These are phyloP conservation scores for Petrophora chlorosata DNA, from an alignment of 2,888 invertebrate species.

Conservation along the genomic window DNA sequence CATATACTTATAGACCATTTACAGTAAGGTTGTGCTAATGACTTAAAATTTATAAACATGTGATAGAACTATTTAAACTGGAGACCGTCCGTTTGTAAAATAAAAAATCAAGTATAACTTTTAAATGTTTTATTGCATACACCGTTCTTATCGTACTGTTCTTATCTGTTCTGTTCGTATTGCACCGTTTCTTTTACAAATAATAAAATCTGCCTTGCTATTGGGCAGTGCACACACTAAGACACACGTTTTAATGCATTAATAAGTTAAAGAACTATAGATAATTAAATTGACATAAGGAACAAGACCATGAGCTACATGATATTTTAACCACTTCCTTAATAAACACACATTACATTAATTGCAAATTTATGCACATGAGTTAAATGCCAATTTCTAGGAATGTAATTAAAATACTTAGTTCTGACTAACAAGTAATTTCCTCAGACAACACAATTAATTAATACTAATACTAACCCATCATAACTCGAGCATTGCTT, in stretches of 20 bases:
- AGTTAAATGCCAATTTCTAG: slow-evolving; percentile 3
- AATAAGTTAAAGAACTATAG: background rate
- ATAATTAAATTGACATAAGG: background rate
- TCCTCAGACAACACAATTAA: too few relatives aligned
- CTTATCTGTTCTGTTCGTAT: too few relatives aligned
- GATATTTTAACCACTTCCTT: background rate
- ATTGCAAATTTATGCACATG: background rate
- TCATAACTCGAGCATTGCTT: too few relatives aligned
- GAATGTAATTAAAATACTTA: slow-evolving; percentile 12
- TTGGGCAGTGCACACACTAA: slow-evolving; percentile 1
- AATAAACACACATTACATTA: background rate
- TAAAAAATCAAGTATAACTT: background rate
- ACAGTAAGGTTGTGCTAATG: background rate
- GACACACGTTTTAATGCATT: background rate
- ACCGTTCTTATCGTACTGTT: too few relatives aligned
- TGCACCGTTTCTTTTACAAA: slow-evolving; percentile 4
- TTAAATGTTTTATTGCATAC: slow-evolving; percentile 10
- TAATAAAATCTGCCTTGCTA: background rate
- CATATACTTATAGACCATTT: background rate
- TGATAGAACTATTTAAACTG: slow-evolving; percentile 3
- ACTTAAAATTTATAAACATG: background rate
- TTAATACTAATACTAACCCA: too few relatives aligned
- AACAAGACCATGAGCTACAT: background rate
- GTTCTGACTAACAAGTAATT: too few relatives aligned
- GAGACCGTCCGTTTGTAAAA: slow-evolving; percentile 10